A percentile compares a stretch with the other conserved stretches of the same genome.
These are phyloP conservation scores for Hylaeus anthracinus DNA, from an alignment of 1,140 invertebrate species.

Conservation along the genomic window DNA sequence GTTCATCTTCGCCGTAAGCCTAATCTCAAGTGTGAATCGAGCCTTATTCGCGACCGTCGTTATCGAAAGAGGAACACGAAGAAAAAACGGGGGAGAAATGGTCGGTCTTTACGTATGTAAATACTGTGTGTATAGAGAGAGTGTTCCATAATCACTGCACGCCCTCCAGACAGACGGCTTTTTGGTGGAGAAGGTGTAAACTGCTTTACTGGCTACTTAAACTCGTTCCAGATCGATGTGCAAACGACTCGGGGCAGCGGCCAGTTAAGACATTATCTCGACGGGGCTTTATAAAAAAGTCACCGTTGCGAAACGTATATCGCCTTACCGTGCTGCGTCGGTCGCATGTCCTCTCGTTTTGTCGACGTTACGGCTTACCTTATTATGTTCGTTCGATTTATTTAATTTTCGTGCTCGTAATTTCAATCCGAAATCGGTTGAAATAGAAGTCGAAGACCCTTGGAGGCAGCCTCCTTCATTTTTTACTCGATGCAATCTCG, in stretches of 20 bases:
- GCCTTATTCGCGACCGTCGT: neutral
- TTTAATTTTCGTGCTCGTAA: slow-evolving; percentile 45
- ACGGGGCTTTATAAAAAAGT: slow-evolving; percentile 53
- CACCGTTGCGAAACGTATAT: slow-evolving; percentile 52
- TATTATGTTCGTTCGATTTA: slow-evolving; percentile 44
- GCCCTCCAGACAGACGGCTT: slow-evolving; percentile 41
- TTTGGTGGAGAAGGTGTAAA: slow-evolving; percentile 62
- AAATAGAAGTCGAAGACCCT: too few relatives aligned
- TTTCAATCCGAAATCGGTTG: neutral
- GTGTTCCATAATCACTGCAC: slow-evolving; percentile 34
- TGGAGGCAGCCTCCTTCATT: neutral
- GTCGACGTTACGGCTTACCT: slow-evolving; percentile 30
- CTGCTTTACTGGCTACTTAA: slow-evolving; percentile 56
- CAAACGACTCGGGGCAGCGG: slow-evolving; percentile 49
- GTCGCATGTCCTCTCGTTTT: slow-evolving; percentile 28
- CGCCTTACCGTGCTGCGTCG: neutral
- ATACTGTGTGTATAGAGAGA: slow-evolving; percentile 37
- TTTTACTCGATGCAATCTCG: neutral
- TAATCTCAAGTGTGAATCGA: neutral
- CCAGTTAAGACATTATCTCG: slow-evolving; percentile 67
- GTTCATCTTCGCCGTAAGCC: too few relatives aligned
- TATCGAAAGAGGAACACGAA: slow-evolving; percentile 5
- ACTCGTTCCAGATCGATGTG: slow-evolving; percentile 64
- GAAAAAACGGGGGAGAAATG: neutral
- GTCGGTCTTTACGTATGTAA: slow-evolving; percentile 51